Evolutionary conservation across 35 echinoderm and acorn worm species (phyloP), one percentile per base, ranked within the genome.

Genomic region (Lytechinus pictus): DNA sequence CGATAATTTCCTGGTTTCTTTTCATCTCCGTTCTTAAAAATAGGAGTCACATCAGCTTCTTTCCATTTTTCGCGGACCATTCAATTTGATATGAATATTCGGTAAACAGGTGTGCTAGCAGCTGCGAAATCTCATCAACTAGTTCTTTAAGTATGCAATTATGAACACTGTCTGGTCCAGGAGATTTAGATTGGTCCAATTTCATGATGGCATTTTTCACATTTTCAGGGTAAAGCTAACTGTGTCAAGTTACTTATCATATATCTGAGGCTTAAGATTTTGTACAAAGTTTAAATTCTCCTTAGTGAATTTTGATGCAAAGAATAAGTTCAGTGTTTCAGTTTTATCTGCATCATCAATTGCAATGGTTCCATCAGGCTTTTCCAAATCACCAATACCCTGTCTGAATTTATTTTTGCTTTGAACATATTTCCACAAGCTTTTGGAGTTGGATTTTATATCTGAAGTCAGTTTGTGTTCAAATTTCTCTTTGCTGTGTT

Each of bases 11-110:
- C 94, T 96, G 96, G 93, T 86, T 95, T 57, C 27, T 53, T 55
- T 91, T 96, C 91, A 57, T 71, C 79, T 52, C 96, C 96, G 57
- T 96, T 96, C 87, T 96, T 96, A 54, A 94, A 96, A 89, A 95
- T 96, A 27, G 93, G 93, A 58, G 86, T 95, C 13, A 96, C 96
- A 52, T 60, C 90, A 5, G 96, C 96, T 60, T 51, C 86, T 87
- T 96, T 96, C 96, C 92, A 96, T 4, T 86, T 29, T 53, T 90
- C 71, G 11, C 61, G 57, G 89, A 96, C 52, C 9, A 28, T 9
- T 8, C 96, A 93, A 28, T 21, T 52, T 6, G 86, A 54, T 54
- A 94, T 52, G n/a, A n/a, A 54, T 79, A 96, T 90, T 95, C 66
- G 52, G 57, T 96, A 87, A 96, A 90, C 2, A 94, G 66, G 28